Percentiles rank a stretch among this genome's conserved stretches.
phyloP scores from a whole-genome alignment of 35 echinoderm and acorn worm genomes.

The Apostichopus californicus region DNA sequence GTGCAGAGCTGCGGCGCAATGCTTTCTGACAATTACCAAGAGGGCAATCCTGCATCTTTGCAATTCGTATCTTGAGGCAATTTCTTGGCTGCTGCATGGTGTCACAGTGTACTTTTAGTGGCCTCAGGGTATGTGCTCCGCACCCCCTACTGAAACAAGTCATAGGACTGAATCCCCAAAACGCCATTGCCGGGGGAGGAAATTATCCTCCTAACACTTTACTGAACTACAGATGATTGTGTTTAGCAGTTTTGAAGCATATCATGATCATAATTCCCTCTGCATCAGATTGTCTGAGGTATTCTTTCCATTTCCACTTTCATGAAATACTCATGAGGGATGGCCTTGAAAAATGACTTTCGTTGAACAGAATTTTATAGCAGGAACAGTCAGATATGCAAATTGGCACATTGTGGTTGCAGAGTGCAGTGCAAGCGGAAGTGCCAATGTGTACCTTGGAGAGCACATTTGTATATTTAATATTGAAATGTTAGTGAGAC shows the following conservation, averaged over 20 bases:
- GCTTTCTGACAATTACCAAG: slow-evolving; percentile 33
- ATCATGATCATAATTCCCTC: slow-evolving; percentile 25
- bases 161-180: slow-evolving; percentile 51
- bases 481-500: background rate
- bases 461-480: slow-evolving; percentile 19
- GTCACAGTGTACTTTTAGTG: slow-evolving; percentile 46
- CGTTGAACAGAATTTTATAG: background rate
- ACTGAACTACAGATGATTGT: slow-evolving; percentile 34
- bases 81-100: slow-evolving; percentile 21
- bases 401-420: slow-evolving; percentile 28
- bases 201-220: slow-evolving; percentile 55
- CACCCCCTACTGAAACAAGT: slow-evolving; percentile 36
- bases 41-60: slow-evolving; percentile 47
- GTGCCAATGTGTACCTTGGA: slow-evolving; percentile 1
- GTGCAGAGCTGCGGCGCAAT: background rate
- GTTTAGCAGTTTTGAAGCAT: slow-evolving; percentile 20
- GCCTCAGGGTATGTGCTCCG: slow-evolving; percentile 39
- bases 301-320: background rate
- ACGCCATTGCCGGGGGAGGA: slow-evolving; percentile 26
- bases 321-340: slow-evolving; percentile 27
- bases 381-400: slow-evolving; percentile 36
- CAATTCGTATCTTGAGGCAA: slow-evolving; percentile 1
- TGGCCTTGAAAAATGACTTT: slow-evolving; percentile 35
- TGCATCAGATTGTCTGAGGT: slow-evolving; percentile 13
- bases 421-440: background rate